Percentiles rank a stretch among this genome's conserved stretches.
phyloP scores from a whole-genome alignment of 2,888 invertebrate species.

The Agonopterix subpropinquella region DNA sequence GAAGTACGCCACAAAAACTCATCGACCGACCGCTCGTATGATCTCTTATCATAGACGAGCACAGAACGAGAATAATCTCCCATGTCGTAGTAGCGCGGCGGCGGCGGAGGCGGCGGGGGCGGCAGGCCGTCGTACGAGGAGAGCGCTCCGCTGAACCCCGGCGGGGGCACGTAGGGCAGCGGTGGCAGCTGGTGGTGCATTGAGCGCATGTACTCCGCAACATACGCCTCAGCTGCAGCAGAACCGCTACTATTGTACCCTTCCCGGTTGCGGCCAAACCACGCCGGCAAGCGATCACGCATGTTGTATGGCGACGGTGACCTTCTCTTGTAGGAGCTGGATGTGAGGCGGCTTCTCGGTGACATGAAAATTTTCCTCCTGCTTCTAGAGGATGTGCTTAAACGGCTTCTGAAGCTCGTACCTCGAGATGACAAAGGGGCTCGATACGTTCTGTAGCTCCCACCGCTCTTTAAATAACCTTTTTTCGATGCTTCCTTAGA shows the following conservation, averaged over 20 bases:
- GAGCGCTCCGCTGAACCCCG: slow-evolving; percentile 66
- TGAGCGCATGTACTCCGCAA: slow-evolving; percentile 91
- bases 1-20: slow-evolving; percentile 91
- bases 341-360: slow-evolving; percentile 77
- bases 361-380: slow-evolving; percentile 80
- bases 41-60: slow-evolving; percentile 81
- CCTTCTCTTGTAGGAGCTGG: slow-evolving; percentile 71
- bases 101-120: slow-evolving; percentile 81
- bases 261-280: slow-evolving; percentile 76
- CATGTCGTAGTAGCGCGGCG: slow-evolving; percentile 80
- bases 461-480: slow-evolving; percentile 68
- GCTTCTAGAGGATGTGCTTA: slow-evolving; percentile 63
- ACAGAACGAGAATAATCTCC: slow-evolving; percentile 84
- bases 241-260: slow-evolving; percentile 56
- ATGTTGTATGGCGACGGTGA: slow-evolving; percentile 75
- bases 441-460: slow-evolving; percentile 68
- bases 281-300: slow-evolving; percentile 77
- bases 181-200: slow-evolving; percentile 92
- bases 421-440: slow-evolving; percentile 61
- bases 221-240: slow-evolving; percentile 88
- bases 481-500: slow-evolving; percentile 89
- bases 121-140: slow-evolving; percentile 78
- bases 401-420: slow-evolving; percentile 67
- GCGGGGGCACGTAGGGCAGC: slow-evolving; percentile 85
- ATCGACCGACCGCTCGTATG: slow-evolving; percentile 91